These are phyloP conservation scores for Lethenteron camtschaticum DNA, from an alignment of 2,113 vertebrate genomes.

Conservation along the genomic window DNA sequence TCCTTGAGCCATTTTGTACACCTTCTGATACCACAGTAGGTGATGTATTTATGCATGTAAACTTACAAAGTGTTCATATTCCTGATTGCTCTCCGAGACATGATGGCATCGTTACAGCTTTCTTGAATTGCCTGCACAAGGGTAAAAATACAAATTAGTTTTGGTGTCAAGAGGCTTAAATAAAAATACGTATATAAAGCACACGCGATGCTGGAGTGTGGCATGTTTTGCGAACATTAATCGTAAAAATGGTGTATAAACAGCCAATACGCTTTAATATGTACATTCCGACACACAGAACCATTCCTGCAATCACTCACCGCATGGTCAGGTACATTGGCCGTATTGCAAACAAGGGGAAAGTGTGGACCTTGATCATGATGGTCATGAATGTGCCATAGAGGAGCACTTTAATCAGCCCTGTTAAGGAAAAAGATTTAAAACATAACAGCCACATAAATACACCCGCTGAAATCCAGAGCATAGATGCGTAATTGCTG, in stretches of 20 bases:
- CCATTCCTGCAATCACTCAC: constrained; percentile 21
- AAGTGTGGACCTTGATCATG: constrained; percentile 97
- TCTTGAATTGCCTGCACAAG: constrained; percentile 64
- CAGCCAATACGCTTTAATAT: too few species aligned
- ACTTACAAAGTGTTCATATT: constrained; percentile 97
- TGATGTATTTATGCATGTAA: background rate
- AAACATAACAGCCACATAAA: too few species aligned
- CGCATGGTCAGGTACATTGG: constrained; percentile 99
- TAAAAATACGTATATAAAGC: too few species aligned
- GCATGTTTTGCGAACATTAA: too few species aligned
- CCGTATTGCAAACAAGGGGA: constrained; percentile 89
- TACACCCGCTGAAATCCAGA: too few species aligned
- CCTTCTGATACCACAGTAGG: too few species aligned
- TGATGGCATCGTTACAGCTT: constrained; percentile 78
- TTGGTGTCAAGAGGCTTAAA: background rate
- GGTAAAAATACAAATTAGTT: background rate
- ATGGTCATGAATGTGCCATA: constrained; percentile 98
- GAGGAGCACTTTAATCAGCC: constrained; percentile 80
- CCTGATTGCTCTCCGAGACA: constrained; percentile 81
- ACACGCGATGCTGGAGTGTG: too few species aligned
- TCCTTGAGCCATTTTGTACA: too few species aligned
- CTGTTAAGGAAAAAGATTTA: constrained; percentile 18
- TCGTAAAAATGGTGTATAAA: too few species aligned
- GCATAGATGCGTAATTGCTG: too few species aligned
- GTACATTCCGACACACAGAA: too few species aligned